Evolutionary conservation across 2,888 invertebrate species (phyloP), one percentile per base, ranked within the genome.

Genomic region (Troides aeacus): DNA sequence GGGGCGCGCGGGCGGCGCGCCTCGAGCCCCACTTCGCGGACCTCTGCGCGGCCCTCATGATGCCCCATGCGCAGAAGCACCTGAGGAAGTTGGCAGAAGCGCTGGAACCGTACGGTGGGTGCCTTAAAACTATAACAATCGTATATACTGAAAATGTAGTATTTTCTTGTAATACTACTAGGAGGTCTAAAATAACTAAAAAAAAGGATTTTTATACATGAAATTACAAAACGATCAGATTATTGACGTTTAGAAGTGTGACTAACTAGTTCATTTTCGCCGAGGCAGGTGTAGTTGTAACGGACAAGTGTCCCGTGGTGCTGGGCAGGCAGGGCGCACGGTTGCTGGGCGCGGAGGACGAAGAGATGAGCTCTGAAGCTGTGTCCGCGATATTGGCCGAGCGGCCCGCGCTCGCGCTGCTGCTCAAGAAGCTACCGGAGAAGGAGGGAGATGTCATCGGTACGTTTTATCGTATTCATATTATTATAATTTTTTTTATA

Each of bases 1-100:
- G 94, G 5, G 92, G 91, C 73, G 87, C 89, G 42, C 87, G 94
- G 2, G 93, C 94, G 39, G 83, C 84, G 53, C 86, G 90, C 0
- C 85, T 94, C n/a, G 87, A 94, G 74, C 80, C 87, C 62, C 91
- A 93, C 79, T 90, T 94, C 75, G 79, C 79, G 0, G 93, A 93
- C 73, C 80, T 90, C 24, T 94, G 94, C 64, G 89, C 93, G 0
- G 90, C 89, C 8, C 79, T 94, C 18, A 74, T 94, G 73, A 84
- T 93, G 82, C 94, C 94, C 17, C 93, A 93, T 70, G 90, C 93
- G 23, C 92, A 92, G 79, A 92, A 92, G 70, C 79, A 89, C 69
- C 72, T 92, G 50, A 74, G 92, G 74, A 90, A 87, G 75, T 78
- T 92, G 24, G 82, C 87, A 0, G 92, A 92, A 23, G 83, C 85